Conservation (phyloP, 1,140 invertebrate genomes). For the Bemisia tabaci region DNA sequence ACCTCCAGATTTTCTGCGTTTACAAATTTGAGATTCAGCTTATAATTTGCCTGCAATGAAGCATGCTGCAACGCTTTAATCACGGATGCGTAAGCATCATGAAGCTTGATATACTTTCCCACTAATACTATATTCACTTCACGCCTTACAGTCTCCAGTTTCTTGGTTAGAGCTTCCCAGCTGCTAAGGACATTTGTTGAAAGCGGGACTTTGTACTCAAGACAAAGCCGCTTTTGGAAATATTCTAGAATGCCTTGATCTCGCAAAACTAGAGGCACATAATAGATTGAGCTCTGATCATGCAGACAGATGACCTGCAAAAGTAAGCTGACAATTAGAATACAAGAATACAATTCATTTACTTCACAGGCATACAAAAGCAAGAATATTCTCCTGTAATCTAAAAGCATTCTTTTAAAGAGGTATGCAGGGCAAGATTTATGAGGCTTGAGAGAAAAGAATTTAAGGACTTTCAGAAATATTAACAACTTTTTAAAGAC, state of each 20-base stretch:
- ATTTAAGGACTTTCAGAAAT: too few relatives aligned
- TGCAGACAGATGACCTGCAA: constrained; percentile 91
- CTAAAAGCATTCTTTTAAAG: too few relatives aligned
- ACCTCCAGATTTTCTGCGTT: not conserved
- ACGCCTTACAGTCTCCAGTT: constrained; percentile 61
- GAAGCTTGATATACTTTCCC: constrained; percentile 95
- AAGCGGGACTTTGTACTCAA: constrained; percentile 31
- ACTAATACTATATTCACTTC: constrained; percentile 87
- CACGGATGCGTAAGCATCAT: constrained; percentile 94
- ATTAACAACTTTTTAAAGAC: too few relatives aligned
- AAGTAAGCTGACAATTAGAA: too few relatives aligned
- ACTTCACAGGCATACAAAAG: too few relatives aligned
- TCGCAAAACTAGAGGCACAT: constrained; percentile 88
- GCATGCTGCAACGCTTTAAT: constrained; percentile 91
- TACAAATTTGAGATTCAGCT: constrained; percentile 41
- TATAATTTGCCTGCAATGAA: constrained; percentile 64
- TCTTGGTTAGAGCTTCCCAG: constrained; percentile 80
- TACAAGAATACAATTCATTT: too few relatives aligned
- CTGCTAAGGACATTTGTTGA: constrained; percentile 49
- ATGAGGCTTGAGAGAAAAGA: too few relatives aligned
- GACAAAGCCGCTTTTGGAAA: constrained; percentile 64
- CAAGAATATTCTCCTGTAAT: too few relatives aligned
- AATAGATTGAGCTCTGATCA: constrained; percentile 87
- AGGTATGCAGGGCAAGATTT: too few relatives aligned
- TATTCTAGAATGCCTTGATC: constrained; percentile 82